These are phyloP conservation scores for Uropetala carovei DNA, from an alignment of 2,888 invertebrate genomes.

Conservation along the genomic window DNA sequence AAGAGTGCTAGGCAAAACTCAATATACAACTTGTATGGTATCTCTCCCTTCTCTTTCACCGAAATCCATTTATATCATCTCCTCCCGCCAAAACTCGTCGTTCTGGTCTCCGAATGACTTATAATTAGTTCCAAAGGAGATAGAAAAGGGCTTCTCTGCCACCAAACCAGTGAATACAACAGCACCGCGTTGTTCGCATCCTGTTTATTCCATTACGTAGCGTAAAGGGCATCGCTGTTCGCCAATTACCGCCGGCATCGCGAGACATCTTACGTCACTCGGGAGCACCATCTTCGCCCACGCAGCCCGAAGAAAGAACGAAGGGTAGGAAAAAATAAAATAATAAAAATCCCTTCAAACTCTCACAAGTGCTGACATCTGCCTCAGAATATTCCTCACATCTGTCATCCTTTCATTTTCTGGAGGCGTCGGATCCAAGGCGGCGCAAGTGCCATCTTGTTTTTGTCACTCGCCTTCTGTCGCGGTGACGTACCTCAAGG, in stretches of 20 bases:
- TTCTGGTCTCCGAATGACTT: not conserved
- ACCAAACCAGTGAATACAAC: not conserved
- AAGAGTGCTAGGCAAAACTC: not conserved
- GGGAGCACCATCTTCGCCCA: not conserved
- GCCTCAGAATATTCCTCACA: not conserved
- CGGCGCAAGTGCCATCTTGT: not conserved
- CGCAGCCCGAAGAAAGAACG: not conserved
- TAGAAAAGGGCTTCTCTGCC: not conserved
- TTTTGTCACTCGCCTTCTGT: conserved; percentile 9
- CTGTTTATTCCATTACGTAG: not conserved
- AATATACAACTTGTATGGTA: no score
- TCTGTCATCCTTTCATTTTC: conserved; percentile 19
- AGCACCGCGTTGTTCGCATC: not conserved
- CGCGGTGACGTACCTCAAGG: not conserved
- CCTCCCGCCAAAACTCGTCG: not conserved
- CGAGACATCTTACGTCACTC: not conserved
- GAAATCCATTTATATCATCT: not conserved
- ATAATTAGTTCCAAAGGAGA: not conserved
- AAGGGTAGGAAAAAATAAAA: not conserved
- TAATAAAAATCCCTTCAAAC: not conserved
- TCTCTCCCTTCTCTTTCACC: not conserved
- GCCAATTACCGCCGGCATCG: not conserved
- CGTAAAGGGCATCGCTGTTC: not conserved
- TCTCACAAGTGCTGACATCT: not conserved
- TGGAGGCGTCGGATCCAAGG: not conserved